Conservation (phyloP, 2,888 invertebrate species). For the Halocaridina rubra region DNA sequence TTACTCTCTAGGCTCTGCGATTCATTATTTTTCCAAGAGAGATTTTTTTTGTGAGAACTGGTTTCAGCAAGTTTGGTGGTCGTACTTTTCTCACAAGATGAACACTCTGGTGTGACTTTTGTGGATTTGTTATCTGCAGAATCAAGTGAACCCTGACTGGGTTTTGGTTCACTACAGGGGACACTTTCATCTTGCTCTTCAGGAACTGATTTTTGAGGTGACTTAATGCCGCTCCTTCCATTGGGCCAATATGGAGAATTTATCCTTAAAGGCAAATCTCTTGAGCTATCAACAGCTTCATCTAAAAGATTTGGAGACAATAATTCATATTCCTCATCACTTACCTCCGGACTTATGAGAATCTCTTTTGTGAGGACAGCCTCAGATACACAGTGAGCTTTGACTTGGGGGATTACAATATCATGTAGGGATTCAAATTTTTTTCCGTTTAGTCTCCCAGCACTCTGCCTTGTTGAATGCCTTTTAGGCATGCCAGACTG, state of each 20-base stretch:
- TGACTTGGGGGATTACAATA: slow-evolving; percentile 10
- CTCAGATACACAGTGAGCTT: slow-evolving; percentile 26
- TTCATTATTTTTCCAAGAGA: no score
- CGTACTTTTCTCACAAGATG: no score
- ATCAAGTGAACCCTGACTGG: neutral
- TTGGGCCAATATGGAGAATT: neutral
- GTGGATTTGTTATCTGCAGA: neutral
- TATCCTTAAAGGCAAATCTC: neutral
- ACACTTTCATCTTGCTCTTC: slow-evolving; percentile 46
- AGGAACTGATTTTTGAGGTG: slow-evolving; percentile 45
- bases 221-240: slow-evolving; percentile 32
- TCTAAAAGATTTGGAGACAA: neutral
- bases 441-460: no score
- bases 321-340: slow-evolving; percentile 51
- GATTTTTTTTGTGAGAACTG: no score
- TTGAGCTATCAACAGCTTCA: neutral
- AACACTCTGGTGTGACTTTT: no score
- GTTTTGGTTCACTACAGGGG: neutral
- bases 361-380: slow-evolving; percentile 35
- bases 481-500: no score
- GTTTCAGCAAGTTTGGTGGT: no score
- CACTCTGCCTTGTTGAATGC: no score
- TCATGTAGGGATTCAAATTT: no score
- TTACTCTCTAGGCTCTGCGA: no score
- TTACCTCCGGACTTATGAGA: slow-evolving; percentile 45